Base-by-base conservation (phyloP, 2,113 vertebrate genomes). In the Macrotis lagotis region DNA sequence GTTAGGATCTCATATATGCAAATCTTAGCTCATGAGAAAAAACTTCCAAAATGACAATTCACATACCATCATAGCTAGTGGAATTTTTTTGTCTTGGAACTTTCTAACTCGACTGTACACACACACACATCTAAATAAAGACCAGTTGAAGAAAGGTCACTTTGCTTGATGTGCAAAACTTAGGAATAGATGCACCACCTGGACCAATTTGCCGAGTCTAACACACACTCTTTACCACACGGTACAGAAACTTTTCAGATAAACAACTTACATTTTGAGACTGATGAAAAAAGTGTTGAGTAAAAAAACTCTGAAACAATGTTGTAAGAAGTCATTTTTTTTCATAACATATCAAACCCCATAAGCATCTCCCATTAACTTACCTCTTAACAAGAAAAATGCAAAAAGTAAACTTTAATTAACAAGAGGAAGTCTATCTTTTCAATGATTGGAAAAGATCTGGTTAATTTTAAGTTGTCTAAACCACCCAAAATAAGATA, bases 111-210 rank as follows among this genome's bases (percentile, higher is more conserved):
- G 91, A 50, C 48, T 92, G 51, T 93, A 96, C 94, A 96, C 74
- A 96, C 94, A 96, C 74, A 92, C 92, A 50, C 24, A 47, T 44
- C n/a, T 83, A 97, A 93, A 95, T 25, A 96, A 97, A 97, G 92
- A 92, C 89, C 89, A 95, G 88, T 48, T 93, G 50, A 95, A 89
- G 90, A 95, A 97, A 91, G 90, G 93, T 92, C 94, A 95, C 50
- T 91, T 91, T 88, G 92, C 25, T 31, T 19, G 93, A 91, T 96
- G 31, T 89, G 31, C 53, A 59, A 96, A 92, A 3, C 89, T 92
- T 94, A 98, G 96, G 96, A 97, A 98, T 28, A 90, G 95, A 96
- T 94, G 92, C 48, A 96, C 91, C 93, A 96, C 94, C 97, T 96
- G 90, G 10, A 90, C 5, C 37, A 95, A n/a, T n/a, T n/a, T n/a